Conservation (phyloP, 2,797 vertebrate genomes). For the Parambassis ranga region DNA sequence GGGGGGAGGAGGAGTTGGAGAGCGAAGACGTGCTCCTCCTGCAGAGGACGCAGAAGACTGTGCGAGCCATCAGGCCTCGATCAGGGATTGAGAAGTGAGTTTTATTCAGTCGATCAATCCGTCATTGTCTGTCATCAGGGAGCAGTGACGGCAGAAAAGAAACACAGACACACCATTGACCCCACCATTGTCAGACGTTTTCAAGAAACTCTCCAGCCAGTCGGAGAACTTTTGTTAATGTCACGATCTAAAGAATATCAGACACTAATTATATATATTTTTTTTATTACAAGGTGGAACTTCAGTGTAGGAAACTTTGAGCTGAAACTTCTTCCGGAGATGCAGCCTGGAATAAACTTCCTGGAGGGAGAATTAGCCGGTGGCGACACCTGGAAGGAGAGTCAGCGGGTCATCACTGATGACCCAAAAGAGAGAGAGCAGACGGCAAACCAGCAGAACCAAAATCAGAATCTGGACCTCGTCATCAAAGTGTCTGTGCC, state of each 20-base stretch:
- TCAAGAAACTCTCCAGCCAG: not conserved
- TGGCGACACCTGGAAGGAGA: conserved; percentile 54
- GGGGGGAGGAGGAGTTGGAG: conserved; percentile 88
- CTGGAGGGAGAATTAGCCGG: conserved; percentile 83
- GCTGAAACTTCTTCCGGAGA: conserved; percentile 88
- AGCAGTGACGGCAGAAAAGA: not conserved
- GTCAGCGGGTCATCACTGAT: conserved; percentile 86
- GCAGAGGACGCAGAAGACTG: conserved; percentile 96
- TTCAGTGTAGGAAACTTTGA: conserved; percentile 99
- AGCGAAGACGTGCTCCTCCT: conserved; percentile 90
- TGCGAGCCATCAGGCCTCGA: conserved; percentile 92
- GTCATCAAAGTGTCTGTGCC: conserved; percentile 97
- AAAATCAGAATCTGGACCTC: conserved; percentile 81
- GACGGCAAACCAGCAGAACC: conserved; percentile 66
- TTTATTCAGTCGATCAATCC: conserved; percentile 11
- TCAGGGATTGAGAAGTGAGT: conserved; percentile 95
- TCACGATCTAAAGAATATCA: too few relatives aligned
- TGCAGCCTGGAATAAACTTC: conserved; percentile 86
- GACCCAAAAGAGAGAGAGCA: conserved; percentile 68
- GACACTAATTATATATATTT: not conserved
- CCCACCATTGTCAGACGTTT: not conserved
- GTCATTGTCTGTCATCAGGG: not conserved
- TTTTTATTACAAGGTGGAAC: conserved; percentile 88
- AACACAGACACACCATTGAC: not conserved
- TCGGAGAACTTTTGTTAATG: too few relatives aligned